Evolutionary conservation across 2,797 vertebrate genomes (phyloP).

Genomic region (Champsocephalus esox): DNA sequence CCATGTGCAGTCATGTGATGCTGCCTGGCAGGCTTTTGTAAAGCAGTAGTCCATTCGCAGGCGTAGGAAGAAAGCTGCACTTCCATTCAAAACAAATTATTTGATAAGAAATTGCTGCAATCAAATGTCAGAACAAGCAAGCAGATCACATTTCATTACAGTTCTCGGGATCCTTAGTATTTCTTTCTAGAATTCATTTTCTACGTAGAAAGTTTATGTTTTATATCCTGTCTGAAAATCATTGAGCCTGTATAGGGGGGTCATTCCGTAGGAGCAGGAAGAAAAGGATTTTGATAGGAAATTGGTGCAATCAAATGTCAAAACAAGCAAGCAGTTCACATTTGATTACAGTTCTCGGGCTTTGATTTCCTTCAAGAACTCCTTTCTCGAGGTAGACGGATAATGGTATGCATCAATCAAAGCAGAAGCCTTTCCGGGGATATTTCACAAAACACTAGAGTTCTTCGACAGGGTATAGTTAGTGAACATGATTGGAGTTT

Average conservation of each 20-base stretch:
- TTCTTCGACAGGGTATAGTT: conserved; percentile 57
- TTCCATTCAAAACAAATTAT: not conserved
- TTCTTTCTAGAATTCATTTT: conserved; percentile 2
- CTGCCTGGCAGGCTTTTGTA: conserved; percentile 1
- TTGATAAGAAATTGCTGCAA: conserved; percentile 6
- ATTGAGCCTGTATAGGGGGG: conserved; percentile 5
- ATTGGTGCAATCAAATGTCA: conserved; percentile 9
- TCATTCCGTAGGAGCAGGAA: conserved; percentile 19
- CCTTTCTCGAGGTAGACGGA: not conserved
- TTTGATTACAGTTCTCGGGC: conserved; percentile 5
- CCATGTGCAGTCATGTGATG: conserved; percentile 16
- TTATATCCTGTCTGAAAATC: no score
- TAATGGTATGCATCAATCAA: conserved; percentile 23
- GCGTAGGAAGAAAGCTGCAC: conserved; percentile 7
- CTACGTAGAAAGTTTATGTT: not conserved
- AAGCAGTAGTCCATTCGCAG: conserved; percentile 12
- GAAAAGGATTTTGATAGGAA: conserved; percentile 14
- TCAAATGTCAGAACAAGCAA: conserved; percentile 19
- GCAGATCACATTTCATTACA: conserved; percentile 7
- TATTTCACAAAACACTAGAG: conserved; percentile 35
- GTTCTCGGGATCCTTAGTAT: not conserved
- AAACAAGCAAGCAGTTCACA: conserved; percentile 6
- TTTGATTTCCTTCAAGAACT: conserved; percentile 23
- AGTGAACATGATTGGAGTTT: conserved; percentile 26
- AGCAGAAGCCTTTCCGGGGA: conserved; percentile 33